These are phyloP conservation scores for Aphelinus certus DNA, from an alignment of 1,140 invertebrate genomes.

Conservation along the genomic window DNA sequence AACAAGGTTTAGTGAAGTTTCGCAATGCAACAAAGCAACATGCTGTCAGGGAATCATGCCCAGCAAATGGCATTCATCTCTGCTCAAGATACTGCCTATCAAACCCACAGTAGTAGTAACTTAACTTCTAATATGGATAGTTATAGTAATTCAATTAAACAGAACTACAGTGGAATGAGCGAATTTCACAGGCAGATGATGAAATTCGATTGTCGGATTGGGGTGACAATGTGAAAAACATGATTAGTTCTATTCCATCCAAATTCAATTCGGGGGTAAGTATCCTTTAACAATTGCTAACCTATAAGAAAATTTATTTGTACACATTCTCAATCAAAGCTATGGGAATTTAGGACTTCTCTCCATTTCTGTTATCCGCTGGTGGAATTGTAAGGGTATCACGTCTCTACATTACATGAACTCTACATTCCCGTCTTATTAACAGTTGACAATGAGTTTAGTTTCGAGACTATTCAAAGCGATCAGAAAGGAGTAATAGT, in stretches of 20 bases:
- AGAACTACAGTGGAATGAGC: constrained; percentile 47
- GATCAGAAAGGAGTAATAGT: not conserved
- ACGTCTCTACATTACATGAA: not conserved
- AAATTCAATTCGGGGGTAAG: constrained; percentile 38
- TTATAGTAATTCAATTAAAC: constrained; percentile 45
- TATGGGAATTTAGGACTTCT: not conserved
- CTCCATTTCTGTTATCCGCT: not conserved
- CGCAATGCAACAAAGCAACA: constrained; percentile 48
- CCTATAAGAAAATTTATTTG: not conserved
- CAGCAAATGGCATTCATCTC: constrained; percentile 52
- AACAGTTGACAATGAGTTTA: not conserved
- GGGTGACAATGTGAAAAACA: constrained; percentile 53
- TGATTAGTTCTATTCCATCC: constrained; percentile 61
- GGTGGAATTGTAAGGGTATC: too few relatives aligned
- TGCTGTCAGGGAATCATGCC: constrained; percentile 44
- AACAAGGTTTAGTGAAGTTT: constrained; percentile 45
- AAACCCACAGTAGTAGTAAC: constrained; percentile 57
- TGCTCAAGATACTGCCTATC: constrained; percentile 60
- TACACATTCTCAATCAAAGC: constrained; percentile 23
- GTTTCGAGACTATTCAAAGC: not conserved
- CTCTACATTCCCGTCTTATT: not conserved
- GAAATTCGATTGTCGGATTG: constrained; percentile 52
- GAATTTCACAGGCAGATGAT: constrained; percentile 44
- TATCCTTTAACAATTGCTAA: not conserved
- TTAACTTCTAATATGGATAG: constrained; percentile 47